Conservation (phyloP, 2,888 invertebrate genomes). For the Bursaphelenchus okinawaensis region DNA sequence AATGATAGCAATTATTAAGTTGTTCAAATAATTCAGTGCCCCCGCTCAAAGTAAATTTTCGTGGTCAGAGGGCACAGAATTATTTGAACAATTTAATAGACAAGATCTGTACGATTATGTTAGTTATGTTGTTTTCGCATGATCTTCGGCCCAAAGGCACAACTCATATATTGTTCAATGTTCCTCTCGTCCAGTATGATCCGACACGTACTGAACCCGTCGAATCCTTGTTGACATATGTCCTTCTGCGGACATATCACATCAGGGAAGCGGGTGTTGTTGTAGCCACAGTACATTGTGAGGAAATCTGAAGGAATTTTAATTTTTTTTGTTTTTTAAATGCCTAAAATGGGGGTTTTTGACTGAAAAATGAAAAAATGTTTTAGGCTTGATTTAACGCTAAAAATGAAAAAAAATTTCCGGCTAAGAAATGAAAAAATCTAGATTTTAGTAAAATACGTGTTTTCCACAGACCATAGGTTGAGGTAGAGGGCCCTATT, state of each 20-base stretch:
- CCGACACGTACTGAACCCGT: neutral
- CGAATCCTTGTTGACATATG: neutral
- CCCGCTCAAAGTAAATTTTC: too few species aligned
- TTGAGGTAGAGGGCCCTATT: too few species aligned
- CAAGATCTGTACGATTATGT: too few species aligned
- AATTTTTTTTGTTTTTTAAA: neutral
- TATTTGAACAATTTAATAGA: too few species aligned
- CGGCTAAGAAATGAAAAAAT: too few species aligned
- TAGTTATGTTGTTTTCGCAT: neutral
- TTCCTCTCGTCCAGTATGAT: neutral
- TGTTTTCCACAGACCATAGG: too few species aligned
- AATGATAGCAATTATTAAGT: too few species aligned
- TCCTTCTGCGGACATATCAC: neutral
- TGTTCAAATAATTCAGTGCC: too few species aligned
- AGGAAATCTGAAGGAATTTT: neutral
- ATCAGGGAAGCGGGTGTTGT: neutral
- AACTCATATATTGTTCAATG: neutral
- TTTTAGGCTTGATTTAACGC: neutral
- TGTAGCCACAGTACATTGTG: neutral
- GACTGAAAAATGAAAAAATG: neutral
- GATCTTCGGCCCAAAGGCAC: neutral
- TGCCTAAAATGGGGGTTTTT: neutral
- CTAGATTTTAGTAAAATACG: too few species aligned
- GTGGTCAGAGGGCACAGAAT: too few species aligned
- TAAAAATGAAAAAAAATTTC: neutral